Base-by-base conservation (phyloP, 1,140 invertebrate species). In the Cherax destructor region DNA sequence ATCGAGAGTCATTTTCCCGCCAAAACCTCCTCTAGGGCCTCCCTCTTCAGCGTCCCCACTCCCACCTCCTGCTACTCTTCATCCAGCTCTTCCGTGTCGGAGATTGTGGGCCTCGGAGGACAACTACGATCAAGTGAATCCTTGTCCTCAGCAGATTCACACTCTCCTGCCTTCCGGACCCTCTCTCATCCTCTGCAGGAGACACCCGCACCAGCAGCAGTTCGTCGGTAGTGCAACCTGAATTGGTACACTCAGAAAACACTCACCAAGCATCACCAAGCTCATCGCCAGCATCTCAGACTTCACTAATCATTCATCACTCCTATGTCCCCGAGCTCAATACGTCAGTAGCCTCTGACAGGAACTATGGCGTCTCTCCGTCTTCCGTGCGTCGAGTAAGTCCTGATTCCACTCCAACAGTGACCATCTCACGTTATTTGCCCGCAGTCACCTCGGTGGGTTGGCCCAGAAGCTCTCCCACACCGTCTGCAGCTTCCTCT, bases 1-100 rank as follows among this genome's bases (percentile, higher is more conserved):
- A 52, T 18, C 6, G 74, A 78, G 61, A 50, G 50, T 2, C 85
- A 78, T 18, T 78, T 59, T n/a, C 30, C 72, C 9, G 30, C 24
- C 74, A 86, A 86, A 52, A 86, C 81, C 72, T 78, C 85, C 74
- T 86, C 85, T 74, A 86, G 76, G 74, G 85, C 72, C n/a, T 76
- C 76, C 74, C 50, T 76, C 24, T 24, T 56, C 74, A 86, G 72
- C 52, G 76, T 61, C 16, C 30, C 47, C 69, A 78, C 85, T 10
- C 49, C 74, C 13, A 76, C 72, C 65, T 65, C 85, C 74, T 86
- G 72, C 74, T 86, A 59, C 47, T 86, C 85, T 50, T 86, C 85
- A 41, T 86, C 85, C 52, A 61, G 50, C 21, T 78, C 85, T 21
- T 86, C 85, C 24, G n/a, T 65, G 0, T 76, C 85, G 41, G 85